phyloP scores from a whole-genome alignment of 2,888 invertebrate genomes.

The Cheiracanthium punctorium region DNA sequence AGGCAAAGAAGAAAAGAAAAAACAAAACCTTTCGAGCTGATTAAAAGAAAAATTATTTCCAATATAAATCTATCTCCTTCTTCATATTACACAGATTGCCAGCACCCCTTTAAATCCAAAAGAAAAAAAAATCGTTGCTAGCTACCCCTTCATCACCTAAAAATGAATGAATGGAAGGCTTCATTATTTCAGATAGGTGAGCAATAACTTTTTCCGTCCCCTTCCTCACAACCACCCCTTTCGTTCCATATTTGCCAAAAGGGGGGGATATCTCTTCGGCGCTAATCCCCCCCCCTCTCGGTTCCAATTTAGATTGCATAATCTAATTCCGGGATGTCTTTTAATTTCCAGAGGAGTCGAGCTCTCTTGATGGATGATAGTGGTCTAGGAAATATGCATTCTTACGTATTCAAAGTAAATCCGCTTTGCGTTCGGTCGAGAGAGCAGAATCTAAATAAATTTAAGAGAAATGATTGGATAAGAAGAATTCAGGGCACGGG shows the following conservation, averaged over 20 bases:
- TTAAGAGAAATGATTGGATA: neutral
- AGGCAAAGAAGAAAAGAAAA: too few relatives aligned
- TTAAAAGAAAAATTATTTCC: too few relatives aligned
- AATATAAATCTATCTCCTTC: neutral
- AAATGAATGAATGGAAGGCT: constrained; percentile 26
- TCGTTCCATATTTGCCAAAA: neutral
- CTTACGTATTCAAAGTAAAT: neutral
- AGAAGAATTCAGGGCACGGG: too few relatives aligned
- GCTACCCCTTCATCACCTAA: constrained; percentile 35
- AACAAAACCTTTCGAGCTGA: too few relatives aligned
- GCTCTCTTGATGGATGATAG: constrained; percentile 32
- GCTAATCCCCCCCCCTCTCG: constrained; percentile 26
- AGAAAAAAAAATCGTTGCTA: constrained; percentile 16
- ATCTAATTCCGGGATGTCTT: constrained; percentile 55
- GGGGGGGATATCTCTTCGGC: neutral
- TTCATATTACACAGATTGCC: constrained; percentile 1
- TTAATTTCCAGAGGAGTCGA: constrained; percentile 47
- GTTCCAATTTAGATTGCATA: constrained; percentile 47
- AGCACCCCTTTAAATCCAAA: constrained; percentile 46
- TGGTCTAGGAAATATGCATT: constrained; percentile 16
- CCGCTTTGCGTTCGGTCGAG: neutral
- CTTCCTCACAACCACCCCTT: constrained; percentile 4
- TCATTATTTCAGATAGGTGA: constrained; percentile 55
- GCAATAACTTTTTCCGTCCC: neutral
- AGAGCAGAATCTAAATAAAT: neutral